These are phyloP conservation scores for Drosophila buzzatii DNA, from an alignment of 2,888 invertebrate species.

Conservation along the genomic window DNA sequence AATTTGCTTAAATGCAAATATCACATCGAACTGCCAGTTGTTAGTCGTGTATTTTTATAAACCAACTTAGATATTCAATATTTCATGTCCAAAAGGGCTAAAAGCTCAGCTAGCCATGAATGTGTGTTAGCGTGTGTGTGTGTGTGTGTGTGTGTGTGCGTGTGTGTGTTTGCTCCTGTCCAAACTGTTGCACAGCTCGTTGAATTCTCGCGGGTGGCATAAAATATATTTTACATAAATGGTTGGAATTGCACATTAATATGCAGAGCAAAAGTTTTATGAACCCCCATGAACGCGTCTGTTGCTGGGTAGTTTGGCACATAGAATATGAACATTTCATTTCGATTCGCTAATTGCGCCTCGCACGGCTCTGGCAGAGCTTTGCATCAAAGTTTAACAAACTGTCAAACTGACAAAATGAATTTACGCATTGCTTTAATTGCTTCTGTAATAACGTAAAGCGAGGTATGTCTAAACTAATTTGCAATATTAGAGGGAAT, in stretches of 20 bases:
- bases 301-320: slow-evolving; percentile 7
- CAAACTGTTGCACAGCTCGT: slow-evolving; percentile 36
- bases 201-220: slow-evolving; percentile 69
- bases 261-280: slow-evolving; percentile 59
- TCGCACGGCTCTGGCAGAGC: slow-evolving; percentile 20
- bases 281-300: slow-evolving; percentile 27
- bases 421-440: neutral
- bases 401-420: slow-evolving; percentile 39
- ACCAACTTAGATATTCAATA: slow-evolving; percentile 41
- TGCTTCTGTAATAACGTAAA: neutral
- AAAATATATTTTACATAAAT: slow-evolving; percentile 73
- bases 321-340: slow-evolving; percentile 23
- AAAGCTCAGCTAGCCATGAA: slow-evolving; percentile 12
- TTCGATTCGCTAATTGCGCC: slow-evolving; percentile 64
- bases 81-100: slow-evolving; percentile 33
- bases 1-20: slow-evolving; percentile 53
- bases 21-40: slow-evolving; percentile 25
- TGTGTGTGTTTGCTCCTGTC: slow-evolving; percentile 11
- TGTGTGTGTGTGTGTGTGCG: neutral
- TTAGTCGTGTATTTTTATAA: slow-evolving; percentile 53
- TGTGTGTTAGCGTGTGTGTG: neutral
- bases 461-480: neutral
- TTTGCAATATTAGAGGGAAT: slow-evolving; percentile 1
- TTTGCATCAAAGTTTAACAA: slow-evolving; percentile 18
- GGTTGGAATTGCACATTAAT: slow-evolving; percentile 68